Percentiles rank a stretch among this genome's conserved stretches.
These are phyloP conservation scores for Patella caerulea DNA, from an alignment of 2,888 invertebrate species.

Conservation along the genomic window DNA sequence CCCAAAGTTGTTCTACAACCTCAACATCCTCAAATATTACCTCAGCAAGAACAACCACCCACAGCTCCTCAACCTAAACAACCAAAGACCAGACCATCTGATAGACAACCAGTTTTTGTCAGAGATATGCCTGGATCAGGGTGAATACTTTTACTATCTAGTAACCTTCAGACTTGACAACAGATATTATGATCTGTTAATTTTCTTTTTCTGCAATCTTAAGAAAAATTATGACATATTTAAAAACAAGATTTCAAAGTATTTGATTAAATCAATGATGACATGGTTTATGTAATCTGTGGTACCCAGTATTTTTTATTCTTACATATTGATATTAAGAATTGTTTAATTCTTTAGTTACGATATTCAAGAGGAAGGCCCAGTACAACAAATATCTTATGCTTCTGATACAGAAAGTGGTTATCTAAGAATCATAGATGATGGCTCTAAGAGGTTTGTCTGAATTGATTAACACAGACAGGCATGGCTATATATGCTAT, in stretches of 20 bases:
- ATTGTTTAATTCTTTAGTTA: conserved; percentile 33
- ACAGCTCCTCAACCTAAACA: neutral
- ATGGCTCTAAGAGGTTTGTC: conserved; percentile 23
- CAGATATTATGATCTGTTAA: too few relatives aligned
- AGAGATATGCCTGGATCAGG: conserved; percentile 7
- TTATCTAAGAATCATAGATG: conserved; percentile 54
- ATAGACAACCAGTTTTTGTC: conserved; percentile 3
- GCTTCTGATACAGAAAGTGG: conserved; percentile 63
- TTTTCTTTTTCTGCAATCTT: too few relatives aligned
- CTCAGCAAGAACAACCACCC: neutral
- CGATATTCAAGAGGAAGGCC: conserved; percentile 61
- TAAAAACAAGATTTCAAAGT: too few relatives aligned
- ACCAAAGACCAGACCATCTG: neutral
- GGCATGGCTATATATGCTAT: too few relatives aligned
- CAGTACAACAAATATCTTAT: conserved; percentile 64
- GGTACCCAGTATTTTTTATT: too few relatives aligned
- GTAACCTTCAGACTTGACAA: too few relatives aligned
- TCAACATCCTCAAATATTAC: neutral
- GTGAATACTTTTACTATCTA: neutral
- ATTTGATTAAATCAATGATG: too few relatives aligned
- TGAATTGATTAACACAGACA: neutral
- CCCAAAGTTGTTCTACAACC: neutral
- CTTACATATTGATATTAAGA: too few relatives aligned
- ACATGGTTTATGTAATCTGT: too few relatives aligned
- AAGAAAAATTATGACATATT: too few relatives aligned